Evolutionary conservation across 92 coral and sea anemone species (phyloP), one percentile per base, ranked within the genome.

Genomic region (Micromussa lordhowensis): DNA sequence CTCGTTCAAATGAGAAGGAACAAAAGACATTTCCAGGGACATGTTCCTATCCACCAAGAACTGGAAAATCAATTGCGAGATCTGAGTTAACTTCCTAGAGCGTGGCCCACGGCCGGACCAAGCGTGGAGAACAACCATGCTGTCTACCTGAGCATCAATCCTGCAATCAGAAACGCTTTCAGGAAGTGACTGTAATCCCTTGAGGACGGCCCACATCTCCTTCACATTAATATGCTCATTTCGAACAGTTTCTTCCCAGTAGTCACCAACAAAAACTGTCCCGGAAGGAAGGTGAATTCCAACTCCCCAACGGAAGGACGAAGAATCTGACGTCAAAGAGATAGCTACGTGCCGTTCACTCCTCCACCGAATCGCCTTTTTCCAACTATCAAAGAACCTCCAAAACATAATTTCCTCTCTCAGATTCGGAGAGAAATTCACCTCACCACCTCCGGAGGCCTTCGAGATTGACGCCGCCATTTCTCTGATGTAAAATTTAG

Each of bases 381-480:
- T 79, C 94, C 94, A 92, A 15, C 86, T 31, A 61, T 92, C 89
- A 22, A 88, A 24, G 84, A 92, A 89, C 59, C 90, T 81, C 94
- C 94, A 92, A 75, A 85, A 92, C 74, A 68, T 63, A n/a, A 92
- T 89, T 66, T 92, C 94, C 22, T 89, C 79, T 30, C 89, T 36
- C 28, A 92, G 58, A 21, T 36, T 55, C 9, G 75, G 82, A 44
- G 86, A 77, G 0, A 92, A 63, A 44, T 26, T 54, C 40, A 86
- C 83, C 75, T 86, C 75, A 77, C 89, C 63, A 38, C 81, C 84
- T 24, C 35, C 34, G 40, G 84, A 86, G 26, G 89, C 89, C 82
- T 77, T 86, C 15, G 82, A 55, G 38, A 86, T 86, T 19, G 68
- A 44, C 40, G 71, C 82, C 44, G 40, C 68, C 82, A 53, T 78